These are phyloP conservation scores for Poecilia picta DNA, from an alignment of 2,797 vertebrate genomes.

Conservation along the genomic window DNA sequence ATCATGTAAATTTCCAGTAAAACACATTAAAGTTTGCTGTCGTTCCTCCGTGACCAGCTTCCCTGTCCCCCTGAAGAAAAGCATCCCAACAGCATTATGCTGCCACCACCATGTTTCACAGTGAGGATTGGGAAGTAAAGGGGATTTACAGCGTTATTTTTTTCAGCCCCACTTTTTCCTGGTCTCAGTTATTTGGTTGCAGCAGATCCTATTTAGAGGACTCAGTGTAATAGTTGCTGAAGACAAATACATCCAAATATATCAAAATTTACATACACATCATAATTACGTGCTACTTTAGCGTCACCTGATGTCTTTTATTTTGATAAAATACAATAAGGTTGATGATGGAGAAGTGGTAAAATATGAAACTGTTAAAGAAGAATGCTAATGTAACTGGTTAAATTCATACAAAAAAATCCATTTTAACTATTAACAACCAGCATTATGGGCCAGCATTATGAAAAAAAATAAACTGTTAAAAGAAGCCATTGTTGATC, in stretches of 20 bases:
- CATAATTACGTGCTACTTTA: neutral
- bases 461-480: constrained; percentile 31
- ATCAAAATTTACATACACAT: neutral
- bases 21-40: neutral
- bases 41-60: neutral
- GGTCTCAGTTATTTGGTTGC: neutral
- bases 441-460: neutral
- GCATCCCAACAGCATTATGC: neutral
- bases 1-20: neutral
- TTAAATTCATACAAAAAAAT: neutral
- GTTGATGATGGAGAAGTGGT: neutral
- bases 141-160: neutral
- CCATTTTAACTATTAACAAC: neutral
- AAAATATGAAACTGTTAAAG: neutral
- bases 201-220: neutral
- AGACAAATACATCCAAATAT: neutral
- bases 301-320: neutral
- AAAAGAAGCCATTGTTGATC: constrained; percentile 43
- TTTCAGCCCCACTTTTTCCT: neutral
- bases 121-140: neutral
- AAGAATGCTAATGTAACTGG: neutral
- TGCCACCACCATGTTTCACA: constrained; percentile 1
- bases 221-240: neutral
- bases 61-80: neutral
- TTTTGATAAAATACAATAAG: neutral